Evolutionary conservation across 30 jellyfish, hydroid and myxozoan species (phyloP), one percentile per base, ranked within the genome.

Genomic region (Chrysaora quinquecirrha): DNA sequence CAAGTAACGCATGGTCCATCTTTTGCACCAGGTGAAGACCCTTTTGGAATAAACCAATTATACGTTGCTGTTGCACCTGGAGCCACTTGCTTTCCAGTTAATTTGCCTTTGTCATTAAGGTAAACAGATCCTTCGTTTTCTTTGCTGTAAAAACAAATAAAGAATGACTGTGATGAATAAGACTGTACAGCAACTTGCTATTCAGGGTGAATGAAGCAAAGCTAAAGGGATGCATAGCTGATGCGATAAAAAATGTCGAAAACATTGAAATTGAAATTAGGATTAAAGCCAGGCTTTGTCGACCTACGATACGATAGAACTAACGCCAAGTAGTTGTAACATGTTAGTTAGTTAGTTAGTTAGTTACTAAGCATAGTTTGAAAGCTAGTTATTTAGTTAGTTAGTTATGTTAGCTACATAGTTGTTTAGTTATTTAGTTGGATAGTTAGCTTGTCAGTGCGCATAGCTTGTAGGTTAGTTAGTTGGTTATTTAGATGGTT

Each of bases 1-100:
- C 94, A 84, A 0, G 94, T 84, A 64, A 71, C 38, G 48, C 94
- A 84, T 0, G 84, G 76, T 23, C 87, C 67, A 34, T 84, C 94
- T 32, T 62, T 76, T 19, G 30, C 16, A 24, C 94, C 94, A 16
- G 94, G 94, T 1, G 94, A 75, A 2, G 87, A 71, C 64, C 83
- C 20, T 34, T 22, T 60, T 32, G 94, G 94, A 63, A 84, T 83
- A 64, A 61, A 63, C 94, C 94, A 84, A 16, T 63, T 34, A 64
- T 60, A 84, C 14, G 83, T 72, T 2, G 50, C 29, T 19, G 23
- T 46, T 48, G 31, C 30, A 18, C 87, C 87, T 7, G 94, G 94
- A 0, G 80, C 69, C 1, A 82, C 92, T 6, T 64, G 43, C n/a
- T 60, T 70, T 12, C 85, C 85, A 12, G 27, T 35, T 14, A 23